Evolutionary conservation across 2,797 vertebrate genomes (phyloP).

Genomic region (Hephaestus fuliginosus): DNA sequence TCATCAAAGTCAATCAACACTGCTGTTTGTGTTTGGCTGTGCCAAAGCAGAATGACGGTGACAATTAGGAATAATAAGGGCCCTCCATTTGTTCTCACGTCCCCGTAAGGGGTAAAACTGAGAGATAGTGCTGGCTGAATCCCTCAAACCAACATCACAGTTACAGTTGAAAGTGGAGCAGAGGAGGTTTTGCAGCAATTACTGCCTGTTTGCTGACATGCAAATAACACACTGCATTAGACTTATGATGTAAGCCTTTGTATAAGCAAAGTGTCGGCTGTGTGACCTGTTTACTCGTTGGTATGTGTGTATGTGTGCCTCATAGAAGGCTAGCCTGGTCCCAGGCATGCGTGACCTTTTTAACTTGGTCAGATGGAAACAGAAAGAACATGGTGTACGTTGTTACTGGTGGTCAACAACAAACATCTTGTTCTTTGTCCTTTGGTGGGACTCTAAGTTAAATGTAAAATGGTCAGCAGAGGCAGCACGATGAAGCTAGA

Average conservation of each 20-base stretch:
- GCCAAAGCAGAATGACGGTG: conserved; percentile 45
- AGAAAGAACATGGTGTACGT: neutral
- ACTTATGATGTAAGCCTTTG: conserved; percentile 61
- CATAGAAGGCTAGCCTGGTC: conserved; percentile 10
- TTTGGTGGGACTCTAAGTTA: too few species aligned
- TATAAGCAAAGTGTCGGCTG: conserved; percentile 49
- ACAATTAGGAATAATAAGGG: conserved; percentile 72
- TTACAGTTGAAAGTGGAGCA: conserved; percentile 51
- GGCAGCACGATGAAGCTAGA: too few species aligned
- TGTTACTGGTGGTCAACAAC: neutral
- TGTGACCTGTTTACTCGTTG: conserved; percentile 64
- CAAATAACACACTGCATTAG: conserved; percentile 51
- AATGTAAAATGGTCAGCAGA: too few species aligned
- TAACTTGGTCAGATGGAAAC: conserved; percentile 11
- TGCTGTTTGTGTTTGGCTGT: conserved; percentile 54
- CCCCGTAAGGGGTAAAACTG: conserved; percentile 16
- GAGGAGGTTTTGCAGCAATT: conserved; percentile 51
- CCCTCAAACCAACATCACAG: conserved; percentile 20
- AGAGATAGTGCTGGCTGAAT: conserved; percentile 22
- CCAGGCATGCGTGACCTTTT: conserved; percentile 24
- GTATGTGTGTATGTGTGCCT: conserved; percentile 12
- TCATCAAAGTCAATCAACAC: conserved; percentile 71
- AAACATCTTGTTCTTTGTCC: too few species aligned
- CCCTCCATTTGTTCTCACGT: conserved; percentile 62
- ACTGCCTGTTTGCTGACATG: conserved; percentile 48